Percentiles rank a stretch among this genome's conserved stretches.
Conservation (phyloP, 2,888 invertebrate genomes). For the Sesamia inferens region DNA sequence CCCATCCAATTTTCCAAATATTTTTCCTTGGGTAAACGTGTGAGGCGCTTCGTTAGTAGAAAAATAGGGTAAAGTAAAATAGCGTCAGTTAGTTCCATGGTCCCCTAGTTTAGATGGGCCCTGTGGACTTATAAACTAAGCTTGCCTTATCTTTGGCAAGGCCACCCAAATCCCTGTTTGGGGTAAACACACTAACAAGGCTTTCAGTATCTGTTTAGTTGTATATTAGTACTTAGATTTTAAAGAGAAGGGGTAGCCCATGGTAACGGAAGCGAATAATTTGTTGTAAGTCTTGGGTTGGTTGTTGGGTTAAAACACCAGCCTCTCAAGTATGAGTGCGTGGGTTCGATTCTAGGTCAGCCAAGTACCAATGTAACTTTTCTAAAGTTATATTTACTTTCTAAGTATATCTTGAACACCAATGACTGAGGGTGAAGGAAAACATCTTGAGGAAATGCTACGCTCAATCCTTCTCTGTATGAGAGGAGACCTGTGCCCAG, state of each 20-base stretch:
- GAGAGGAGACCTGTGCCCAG: too few relatives aligned
- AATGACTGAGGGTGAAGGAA: too few relatives aligned
- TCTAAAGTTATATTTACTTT: too few relatives aligned
- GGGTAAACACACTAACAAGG: constrained; percentile 28
- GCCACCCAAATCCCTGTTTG: constrained; percentile 39
- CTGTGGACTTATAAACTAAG: constrained; percentile 62
- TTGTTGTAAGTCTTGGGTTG: too few relatives aligned
- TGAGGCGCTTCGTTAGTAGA: constrained; percentile 45
- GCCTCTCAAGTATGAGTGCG: too few relatives aligned
- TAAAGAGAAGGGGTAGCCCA: neutral
- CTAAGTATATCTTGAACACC: too few relatives aligned
- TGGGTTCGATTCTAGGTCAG: too few relatives aligned
- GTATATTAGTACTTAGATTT: constrained; percentile 21
- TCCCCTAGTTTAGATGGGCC: constrained; percentile 58
- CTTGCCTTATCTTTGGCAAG: constrained; percentile 56
- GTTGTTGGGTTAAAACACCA: too few relatives aligned
- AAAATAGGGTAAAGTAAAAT: constrained; percentile 43
- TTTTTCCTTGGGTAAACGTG: constrained; percentile 36
- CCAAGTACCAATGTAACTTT: too few relatives aligned
- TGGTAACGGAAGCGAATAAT: neutral
- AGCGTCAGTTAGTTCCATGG: constrained; percentile 52
- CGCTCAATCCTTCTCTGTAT: too few relatives aligned
- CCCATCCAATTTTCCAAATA: constrained; percentile 32
- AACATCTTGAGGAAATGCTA: too few relatives aligned
- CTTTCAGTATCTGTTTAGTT: constrained; percentile 51